phyloP scores from a whole-genome alignment of 2,888 invertebrate species.

The Catocala fraxini region DNA sequence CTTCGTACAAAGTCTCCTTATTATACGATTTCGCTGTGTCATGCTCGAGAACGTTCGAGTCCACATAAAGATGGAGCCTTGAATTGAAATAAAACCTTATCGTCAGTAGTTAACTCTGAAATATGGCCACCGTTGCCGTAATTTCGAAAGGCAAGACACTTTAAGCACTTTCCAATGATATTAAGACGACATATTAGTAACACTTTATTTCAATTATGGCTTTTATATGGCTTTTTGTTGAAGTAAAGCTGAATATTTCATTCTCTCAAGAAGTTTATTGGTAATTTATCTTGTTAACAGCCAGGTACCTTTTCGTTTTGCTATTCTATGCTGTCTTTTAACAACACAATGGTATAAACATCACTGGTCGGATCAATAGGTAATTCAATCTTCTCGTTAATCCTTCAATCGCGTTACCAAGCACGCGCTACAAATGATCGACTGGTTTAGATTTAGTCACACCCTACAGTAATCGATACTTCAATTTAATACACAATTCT shows the following conservation, averaged over 20 bases:
- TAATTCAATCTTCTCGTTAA: too few species aligned
- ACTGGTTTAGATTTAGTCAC: background rate
- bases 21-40: constrained; percentile 14
- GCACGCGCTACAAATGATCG: constrained; percentile 1
- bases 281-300: background rate
- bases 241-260: background rate
- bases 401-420: background rate
- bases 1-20: constrained; percentile 9
- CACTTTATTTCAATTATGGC: constrained; percentile 8
- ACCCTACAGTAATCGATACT: too few species aligned
- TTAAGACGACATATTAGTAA: constrained; percentile 4
- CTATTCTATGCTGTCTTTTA: too few species aligned
- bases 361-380: too few species aligned
- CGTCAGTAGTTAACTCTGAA: constrained; percentile 20
- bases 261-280: background rate
- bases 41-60: constrained; percentile 19
- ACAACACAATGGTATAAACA: too few species aligned
- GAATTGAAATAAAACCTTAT: constrained; percentile 48
- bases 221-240: constrained; percentile 1
- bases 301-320: too few species aligned
- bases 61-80: constrained; percentile 28
- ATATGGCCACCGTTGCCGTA: constrained; percentile 24
- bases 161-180: constrained; percentile 16
- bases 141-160: constrained; percentile 15
- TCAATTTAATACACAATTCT: too few species aligned